phyloP scores from a whole-genome alignment of 2,113 vertebrate genomes.

The Heterotis niloticus region DNA sequence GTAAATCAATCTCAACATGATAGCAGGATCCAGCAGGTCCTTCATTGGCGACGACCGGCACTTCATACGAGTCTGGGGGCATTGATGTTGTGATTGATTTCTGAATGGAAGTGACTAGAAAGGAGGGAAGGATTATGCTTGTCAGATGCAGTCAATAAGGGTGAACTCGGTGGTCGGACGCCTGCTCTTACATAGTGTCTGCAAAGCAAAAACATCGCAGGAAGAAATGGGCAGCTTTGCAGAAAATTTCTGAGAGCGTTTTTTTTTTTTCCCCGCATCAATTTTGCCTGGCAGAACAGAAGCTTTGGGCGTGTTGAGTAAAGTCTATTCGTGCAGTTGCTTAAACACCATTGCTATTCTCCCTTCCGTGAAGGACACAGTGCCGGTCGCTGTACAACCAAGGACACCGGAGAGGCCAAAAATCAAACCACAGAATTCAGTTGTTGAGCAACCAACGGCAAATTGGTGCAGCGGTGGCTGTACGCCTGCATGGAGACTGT shows the following conservation, averaged over 20 bases:
- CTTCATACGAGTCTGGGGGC: slow-evolving; percentile 75
- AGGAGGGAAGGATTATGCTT: slow-evolving; percentile 81
- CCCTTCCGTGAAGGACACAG: no score
- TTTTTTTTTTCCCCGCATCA: neutral
- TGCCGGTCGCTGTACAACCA: no score
- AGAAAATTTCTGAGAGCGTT: neutral
- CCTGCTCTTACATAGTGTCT: slow-evolving; percentile 73
- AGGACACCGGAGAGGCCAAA: no score
- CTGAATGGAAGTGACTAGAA: slow-evolving; percentile 79
- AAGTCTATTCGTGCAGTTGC: no score
- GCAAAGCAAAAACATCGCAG: slow-evolving; percentile 60
- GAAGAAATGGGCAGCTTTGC: slow-evolving; percentile 23
- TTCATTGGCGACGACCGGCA: slow-evolving; percentile 71
- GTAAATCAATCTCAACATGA: slow-evolving; percentile 81
- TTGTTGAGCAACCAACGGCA: no score
- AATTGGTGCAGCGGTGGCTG: no score
- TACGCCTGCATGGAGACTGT: no score
- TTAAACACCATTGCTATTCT: no score
- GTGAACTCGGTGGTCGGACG: slow-evolving; percentile 71
- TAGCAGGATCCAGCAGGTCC: slow-evolving; percentile 73
- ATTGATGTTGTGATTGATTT: slow-evolving; percentile 87
- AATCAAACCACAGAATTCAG: no score
- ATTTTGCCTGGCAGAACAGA: neutral
- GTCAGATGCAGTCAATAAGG: slow-evolving; percentile 73
- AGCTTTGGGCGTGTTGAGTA: no score